phyloP scores from a whole-genome alignment of 1,140 invertebrate species.

The Pantala flavescens region DNA sequence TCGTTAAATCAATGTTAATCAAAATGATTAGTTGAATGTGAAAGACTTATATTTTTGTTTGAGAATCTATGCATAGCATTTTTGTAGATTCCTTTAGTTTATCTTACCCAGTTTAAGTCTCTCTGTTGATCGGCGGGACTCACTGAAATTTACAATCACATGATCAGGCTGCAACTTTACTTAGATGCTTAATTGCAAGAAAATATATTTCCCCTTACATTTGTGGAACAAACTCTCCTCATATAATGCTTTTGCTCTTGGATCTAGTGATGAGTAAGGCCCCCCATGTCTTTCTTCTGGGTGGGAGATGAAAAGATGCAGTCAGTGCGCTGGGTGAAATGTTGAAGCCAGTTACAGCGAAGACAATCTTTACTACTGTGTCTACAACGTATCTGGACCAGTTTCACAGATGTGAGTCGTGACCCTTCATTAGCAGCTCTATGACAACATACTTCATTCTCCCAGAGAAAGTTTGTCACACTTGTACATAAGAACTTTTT shows the following conservation, averaged over 20 bases:
- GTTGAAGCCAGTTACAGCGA: background rate
- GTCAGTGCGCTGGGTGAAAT: background rate
- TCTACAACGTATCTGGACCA: background rate
- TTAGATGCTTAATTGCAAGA: background rate
- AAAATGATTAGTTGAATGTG: background rate
- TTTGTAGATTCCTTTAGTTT: background rate
- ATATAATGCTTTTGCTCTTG: background rate
- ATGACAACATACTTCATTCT: background rate
- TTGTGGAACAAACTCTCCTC: background rate
- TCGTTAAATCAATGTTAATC: background rate
- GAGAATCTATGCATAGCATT: background rate
- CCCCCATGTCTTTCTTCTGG: background rate
- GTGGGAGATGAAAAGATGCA: background rate
- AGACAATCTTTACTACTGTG: background rate
- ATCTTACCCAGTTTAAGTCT: too few relatives aligned
- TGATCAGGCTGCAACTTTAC: background rate
- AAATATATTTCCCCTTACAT: background rate
- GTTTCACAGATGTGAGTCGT: background rate
- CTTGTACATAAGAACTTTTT: background rate
- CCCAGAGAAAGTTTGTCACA: background rate
- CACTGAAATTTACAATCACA: background rate
- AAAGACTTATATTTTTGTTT: background rate
- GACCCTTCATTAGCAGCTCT: background rate
- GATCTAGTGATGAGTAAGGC: conserved; percentile 1
- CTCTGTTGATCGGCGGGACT: too few relatives aligned